Evolutionary conservation across 92 coral and sea anemone genomes (phyloP).

Genomic region (Porites rus): DNA sequence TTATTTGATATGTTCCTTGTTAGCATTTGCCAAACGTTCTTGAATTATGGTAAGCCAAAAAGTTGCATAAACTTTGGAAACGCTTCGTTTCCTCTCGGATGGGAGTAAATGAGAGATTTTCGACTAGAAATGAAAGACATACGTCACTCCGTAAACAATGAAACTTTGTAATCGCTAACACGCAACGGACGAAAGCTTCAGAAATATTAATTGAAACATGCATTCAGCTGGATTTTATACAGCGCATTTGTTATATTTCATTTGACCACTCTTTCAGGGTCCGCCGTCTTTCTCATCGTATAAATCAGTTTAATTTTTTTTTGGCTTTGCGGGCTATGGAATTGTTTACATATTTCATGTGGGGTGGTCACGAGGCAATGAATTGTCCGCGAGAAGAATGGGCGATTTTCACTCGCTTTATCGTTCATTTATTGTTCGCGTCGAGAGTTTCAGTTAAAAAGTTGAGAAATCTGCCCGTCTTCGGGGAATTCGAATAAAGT

Average conservation of each 20-base stretch:
- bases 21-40: constrained; percentile 23
- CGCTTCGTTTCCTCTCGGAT: constrained; percentile 18
- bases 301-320: constrained; percentile 56
- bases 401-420: constrained; percentile 5
- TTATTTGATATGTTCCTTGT: constrained; percentile 38
- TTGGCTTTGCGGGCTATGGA: constrained; percentile 45
- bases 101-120: constrained; percentile 33
- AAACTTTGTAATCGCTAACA: constrained; percentile 56
- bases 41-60: not conserved
- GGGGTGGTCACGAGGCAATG: constrained; percentile 77
- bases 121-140: constrained; percentile 38
- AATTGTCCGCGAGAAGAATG: constrained; percentile 56
- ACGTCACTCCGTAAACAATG: constrained; percentile 66
- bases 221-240: not conserved
- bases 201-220: constrained; percentile 20
- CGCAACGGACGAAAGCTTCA: constrained; percentile 23
- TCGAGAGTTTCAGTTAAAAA: constrained; percentile 24
- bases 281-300: constrained; percentile 21
- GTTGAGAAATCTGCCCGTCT: not conserved
- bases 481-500: constrained; percentile 1
- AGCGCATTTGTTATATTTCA: not conserved
- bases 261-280: not conserved
- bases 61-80: constrained; percentile 20
- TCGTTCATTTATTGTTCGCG: constrained; percentile 15
- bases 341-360: constrained; percentile 79